These are phyloP conservation scores for Baronia brevicornis DNA, from an alignment of 2,888 invertebrate genomes.

Conservation along the genomic window DNA sequence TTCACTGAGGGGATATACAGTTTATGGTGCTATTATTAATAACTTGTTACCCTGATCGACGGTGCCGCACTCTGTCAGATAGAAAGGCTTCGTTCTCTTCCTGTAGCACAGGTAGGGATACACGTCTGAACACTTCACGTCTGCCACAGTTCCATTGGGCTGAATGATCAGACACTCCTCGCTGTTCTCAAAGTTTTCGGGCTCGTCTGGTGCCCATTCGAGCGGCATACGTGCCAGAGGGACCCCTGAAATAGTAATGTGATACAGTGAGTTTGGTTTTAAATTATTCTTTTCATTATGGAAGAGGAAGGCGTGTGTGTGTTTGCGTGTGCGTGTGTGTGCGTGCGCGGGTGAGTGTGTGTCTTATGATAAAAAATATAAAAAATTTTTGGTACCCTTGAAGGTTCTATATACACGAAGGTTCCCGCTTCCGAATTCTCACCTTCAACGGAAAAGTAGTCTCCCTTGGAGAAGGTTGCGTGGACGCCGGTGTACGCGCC, in stretches of 20 bases:
- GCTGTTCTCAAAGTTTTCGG: constrained; percentile 15
- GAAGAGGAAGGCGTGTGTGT: no score
- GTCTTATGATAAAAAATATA: no score
- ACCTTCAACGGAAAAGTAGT: constrained; percentile 17
- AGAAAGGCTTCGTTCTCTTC: constrained; percentile 5
- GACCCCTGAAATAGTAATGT: constrained; percentile 13
- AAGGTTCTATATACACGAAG: background rate
- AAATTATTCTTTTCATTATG: no score
- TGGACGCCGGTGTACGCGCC: constrained; percentile 15
- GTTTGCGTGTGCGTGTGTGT: no score
- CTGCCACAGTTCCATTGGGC: constrained; percentile 14
- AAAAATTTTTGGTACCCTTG: no score
- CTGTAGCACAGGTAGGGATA: constrained; percentile 22
- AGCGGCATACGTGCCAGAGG: constrained; percentile 18
- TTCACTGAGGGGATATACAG: no score
- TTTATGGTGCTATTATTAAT: no score
- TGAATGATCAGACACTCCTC: constrained; percentile 17
- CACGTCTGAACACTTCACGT: constrained; percentile 19
- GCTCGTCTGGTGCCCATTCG: constrained; percentile 18
- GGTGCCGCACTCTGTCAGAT: constrained; percentile 19
- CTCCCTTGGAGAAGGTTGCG: constrained; percentile 16
- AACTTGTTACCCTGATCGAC: constrained; percentile 18
- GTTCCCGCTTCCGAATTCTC: no score
- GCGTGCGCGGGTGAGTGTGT: background rate
- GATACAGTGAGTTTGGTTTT: background rate